phyloP scores from a whole-genome alignment of 2,113 vertebrate genomes.

The Rutilus rutilus region DNA sequence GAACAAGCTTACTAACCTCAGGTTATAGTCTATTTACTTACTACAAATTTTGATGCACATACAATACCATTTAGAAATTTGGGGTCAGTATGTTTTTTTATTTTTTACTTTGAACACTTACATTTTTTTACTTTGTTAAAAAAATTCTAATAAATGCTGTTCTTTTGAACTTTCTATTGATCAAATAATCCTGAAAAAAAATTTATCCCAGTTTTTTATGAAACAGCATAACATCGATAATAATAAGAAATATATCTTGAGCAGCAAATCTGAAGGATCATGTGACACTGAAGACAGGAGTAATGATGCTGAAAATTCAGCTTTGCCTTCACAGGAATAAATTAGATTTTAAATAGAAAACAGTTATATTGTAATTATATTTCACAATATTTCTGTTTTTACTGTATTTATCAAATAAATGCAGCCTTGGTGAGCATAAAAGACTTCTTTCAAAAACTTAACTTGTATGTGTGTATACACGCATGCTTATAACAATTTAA shows the following conservation, averaged over 20 bases:
- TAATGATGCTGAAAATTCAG: background rate
- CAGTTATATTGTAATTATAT: background rate
- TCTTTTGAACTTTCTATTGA: too few species aligned
- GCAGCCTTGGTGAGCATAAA: background rate
- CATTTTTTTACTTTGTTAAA: background rate
- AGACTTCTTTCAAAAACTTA: background rate
- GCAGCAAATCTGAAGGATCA: background rate
- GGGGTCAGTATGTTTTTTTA: background rate
- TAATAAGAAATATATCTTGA: background rate
- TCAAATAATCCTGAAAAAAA: too few species aligned
- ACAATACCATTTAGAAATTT: background rate
- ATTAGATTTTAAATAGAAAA: background rate
- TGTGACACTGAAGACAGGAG: background rate
- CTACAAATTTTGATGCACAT: background rate
- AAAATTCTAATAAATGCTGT: too few species aligned
- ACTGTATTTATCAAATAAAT: background rate
- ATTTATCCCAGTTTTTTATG: background rate
- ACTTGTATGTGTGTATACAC: too few species aligned
- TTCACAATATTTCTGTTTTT: background rate
- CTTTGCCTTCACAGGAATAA: background rate
- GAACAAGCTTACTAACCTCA: background rate
- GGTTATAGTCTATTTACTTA: background rate
- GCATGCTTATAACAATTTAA: background rate
- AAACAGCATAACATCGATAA: background rate
- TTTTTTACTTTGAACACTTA: background rate